phyloP scores from a whole-genome alignment of 1,140 invertebrate genomes.

The Galleria mellonella region DNA sequence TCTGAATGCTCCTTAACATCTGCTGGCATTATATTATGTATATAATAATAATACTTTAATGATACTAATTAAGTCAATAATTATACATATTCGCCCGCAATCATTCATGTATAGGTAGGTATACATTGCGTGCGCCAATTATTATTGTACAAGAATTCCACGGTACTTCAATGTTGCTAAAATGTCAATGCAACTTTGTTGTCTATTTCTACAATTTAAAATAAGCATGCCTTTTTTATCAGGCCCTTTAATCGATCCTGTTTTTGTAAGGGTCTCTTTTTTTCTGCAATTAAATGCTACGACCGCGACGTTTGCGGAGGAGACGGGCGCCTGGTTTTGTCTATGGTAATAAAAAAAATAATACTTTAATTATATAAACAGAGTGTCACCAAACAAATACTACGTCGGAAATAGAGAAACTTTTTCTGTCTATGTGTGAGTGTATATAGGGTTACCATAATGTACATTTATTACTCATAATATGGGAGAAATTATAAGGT shows the following conservation, averaged over 20 bases:
- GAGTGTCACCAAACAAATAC: too few relatives aligned
- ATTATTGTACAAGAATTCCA: not conserved
- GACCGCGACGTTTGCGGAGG: too few relatives aligned
- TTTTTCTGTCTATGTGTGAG: too few relatives aligned
- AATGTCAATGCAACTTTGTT: conserved; percentile 13
- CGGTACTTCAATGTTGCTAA: not conserved
- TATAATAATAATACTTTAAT: not conserved
- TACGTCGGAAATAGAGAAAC: too few relatives aligned
- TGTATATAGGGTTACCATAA: too few relatives aligned
- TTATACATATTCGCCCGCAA: not conserved
- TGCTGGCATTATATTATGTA: too few relatives aligned
- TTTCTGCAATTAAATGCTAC: conserved; percentile 2
- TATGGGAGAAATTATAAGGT: too few relatives aligned
- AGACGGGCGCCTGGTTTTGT: too few relatives aligned
- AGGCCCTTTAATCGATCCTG: conserved; percentile 7
- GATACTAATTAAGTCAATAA: not conserved
- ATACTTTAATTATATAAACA: too few relatives aligned
- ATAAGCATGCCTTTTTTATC: not conserved
- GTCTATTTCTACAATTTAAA: conserved; percentile 12
- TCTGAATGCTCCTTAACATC: too few relatives aligned
- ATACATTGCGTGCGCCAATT: conserved; percentile 6
- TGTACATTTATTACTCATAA: too few relatives aligned
- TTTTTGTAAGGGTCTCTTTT: conserved; percentile 7
- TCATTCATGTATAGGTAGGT: conserved; percentile 2
- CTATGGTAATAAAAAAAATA: too few relatives aligned